A percentile compares a stretch with the other conserved stretches of the same genome.
Evolutionary conservation across 2,797 vertebrate species (phyloP).

Genomic region (Tadarida brasiliensis): DNA sequence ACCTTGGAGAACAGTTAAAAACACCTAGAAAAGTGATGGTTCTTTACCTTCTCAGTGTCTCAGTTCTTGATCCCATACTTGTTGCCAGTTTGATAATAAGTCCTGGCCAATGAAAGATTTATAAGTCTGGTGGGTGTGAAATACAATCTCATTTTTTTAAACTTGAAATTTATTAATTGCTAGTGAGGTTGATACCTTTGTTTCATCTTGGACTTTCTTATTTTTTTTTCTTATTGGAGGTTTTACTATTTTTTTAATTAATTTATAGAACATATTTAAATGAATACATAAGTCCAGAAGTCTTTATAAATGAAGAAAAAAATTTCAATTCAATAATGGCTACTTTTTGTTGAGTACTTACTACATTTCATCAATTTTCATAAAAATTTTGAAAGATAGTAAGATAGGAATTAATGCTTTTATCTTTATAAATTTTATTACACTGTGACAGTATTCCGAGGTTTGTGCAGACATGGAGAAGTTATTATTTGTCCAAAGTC

Average conservation of each 20-base stretch:
- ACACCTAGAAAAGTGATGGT: not conserved
- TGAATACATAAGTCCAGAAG: not conserved
- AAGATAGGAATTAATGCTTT: not conserved
- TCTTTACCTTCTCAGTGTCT: not conserved
- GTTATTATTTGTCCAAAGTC: not conserved
- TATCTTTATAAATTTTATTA: slow-evolving; percentile 25
- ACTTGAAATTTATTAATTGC: slow-evolving; percentile 14
- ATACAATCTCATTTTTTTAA: not conserved
- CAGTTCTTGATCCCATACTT: not conserved
- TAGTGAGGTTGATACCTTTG: not conserved
- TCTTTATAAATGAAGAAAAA: slow-evolving; percentile 34
- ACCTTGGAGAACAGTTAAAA: not conserved
- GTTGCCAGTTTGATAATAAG: not conserved
- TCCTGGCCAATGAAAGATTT: not conserved
- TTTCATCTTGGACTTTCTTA: not conserved
- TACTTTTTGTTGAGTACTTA: slow-evolving; percentile 23
- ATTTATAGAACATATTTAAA: slow-evolving; percentile 11
- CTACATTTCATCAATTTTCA: not conserved
- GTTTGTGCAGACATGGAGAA: not conserved
- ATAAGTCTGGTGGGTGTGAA: not conserved
- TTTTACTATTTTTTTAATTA: slow-evolving; percentile 44
- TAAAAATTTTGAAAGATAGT: slow-evolving; percentile 2
- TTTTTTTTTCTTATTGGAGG: slow-evolving; percentile 22
- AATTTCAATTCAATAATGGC: not conserved
- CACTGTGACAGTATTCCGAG: not conserved